A percentile compares a stretch with the other conserved stretches of the same genome.
phyloP scores from a whole-genome alignment of 2,797 vertebrate species.

The Dermochelys coriacea region DNA sequence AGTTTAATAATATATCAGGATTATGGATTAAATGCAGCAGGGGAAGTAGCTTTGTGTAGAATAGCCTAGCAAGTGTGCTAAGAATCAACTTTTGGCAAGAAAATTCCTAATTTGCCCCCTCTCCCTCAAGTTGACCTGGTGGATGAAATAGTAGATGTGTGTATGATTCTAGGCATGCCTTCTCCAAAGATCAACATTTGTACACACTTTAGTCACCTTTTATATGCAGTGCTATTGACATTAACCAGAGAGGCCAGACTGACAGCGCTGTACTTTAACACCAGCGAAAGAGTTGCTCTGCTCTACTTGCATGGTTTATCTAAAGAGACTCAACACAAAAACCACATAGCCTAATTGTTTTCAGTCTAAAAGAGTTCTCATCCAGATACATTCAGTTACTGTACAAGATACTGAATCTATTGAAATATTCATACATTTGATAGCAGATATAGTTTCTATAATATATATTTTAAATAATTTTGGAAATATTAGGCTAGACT shows the following conservation, averaged over 20 bases:
- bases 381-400: conserved; percentile 60
- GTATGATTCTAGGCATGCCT: conserved; percentile 86
- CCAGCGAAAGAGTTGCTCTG: conserved; percentile 74
- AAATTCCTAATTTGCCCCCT: conserved; percentile 76
- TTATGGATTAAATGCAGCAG: conserved; percentile 77
- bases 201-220: conserved; percentile 87
- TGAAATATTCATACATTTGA: conserved; percentile 15
- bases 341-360: conserved; percentile 85
- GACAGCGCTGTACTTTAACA: conserved; percentile 81
- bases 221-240: conserved; percentile 86
- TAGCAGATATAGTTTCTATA: conserved; percentile 10
- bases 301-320: conserved; percentile 77
- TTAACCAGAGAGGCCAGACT: conserved; percentile 83
- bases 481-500: neutral
- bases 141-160: conserved; percentile 86
- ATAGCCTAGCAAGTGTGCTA: conserved; percentile 72
- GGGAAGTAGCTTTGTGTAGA: conserved; percentile 59
- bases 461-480: neutral
- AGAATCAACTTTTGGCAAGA: conserved; percentile 75
- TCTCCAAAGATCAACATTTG: conserved; percentile 87
- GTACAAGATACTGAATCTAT: conserved; percentile 63
- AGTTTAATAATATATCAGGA: conserved; percentile 68
- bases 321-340: conserved; percentile 76
- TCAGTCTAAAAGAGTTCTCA: conserved; percentile 76
- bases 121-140: conserved; percentile 79